Evolutionary conservation across 2,888 invertebrate genomes (phyloP), one percentile per base, ranked within the genome.

Genomic region (Tetragnatha montana): DNA sequence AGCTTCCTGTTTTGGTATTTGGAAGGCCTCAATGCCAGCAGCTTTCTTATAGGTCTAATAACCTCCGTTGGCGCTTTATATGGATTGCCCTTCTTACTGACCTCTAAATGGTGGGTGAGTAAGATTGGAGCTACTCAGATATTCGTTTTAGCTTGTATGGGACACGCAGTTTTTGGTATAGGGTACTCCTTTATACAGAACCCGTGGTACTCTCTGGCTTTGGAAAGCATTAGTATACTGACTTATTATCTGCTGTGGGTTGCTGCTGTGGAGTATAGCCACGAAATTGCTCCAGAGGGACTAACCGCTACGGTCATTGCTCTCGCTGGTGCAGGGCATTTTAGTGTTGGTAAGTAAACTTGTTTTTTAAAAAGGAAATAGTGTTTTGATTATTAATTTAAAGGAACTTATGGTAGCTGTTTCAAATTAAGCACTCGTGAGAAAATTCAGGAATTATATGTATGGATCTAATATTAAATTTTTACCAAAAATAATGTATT

Each of bases 211-310:
- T 96, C 96, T 93, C 96, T 97, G 92, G 97, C 97, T 0, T 97
- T 97, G 92, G 97, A 97, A 70, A 47, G 22, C 6, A 21, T 49
- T 8, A 97, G 97, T 93, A 96, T 97, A 0, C 94, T 97, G n/a
- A 97, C 97, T 0, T 96, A 97, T 47, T 97, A 97, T 93, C 94
- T 98, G 91, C 97, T 97, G 97, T 97, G 97, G 96, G 97, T 97
- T 19, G 97, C 97, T 69, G 97, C 97, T 0, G 96, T 97, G 7
- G 97, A 97, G 0, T 97, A 97, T 93, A 97, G 97, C 92, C 96
- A 96, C n/a, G 95, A 96, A 93, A 94, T 97, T 92, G 96, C 97
- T 0, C 97, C 98, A 0, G 96, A 96, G 93, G 96, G 96, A 92
- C 94, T 97, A 91, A 94, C 97, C 87, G 97, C 97, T 8, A 97